Base-by-base conservation (phyloP, 2,797 vertebrate genomes). In the Orestias chungarensis region DNA sequence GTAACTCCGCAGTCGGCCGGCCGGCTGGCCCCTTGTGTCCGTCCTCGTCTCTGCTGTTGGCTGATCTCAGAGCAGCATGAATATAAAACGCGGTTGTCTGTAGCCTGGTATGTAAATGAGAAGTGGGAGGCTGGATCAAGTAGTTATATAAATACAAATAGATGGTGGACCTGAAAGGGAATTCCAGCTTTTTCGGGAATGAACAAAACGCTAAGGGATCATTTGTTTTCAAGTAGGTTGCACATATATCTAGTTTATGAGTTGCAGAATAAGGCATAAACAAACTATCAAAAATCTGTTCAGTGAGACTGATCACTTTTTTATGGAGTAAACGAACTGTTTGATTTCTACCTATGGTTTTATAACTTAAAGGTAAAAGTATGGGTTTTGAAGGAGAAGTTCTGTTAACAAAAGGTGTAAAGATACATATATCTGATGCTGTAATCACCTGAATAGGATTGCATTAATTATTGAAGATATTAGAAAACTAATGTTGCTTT, bases 1-100 rank as follows among this genome's bases (percentile, higher is more conserved):
- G 18, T 80, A 87, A 80, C 70, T 82, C 64, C 82, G 82, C 85
- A 71, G 81, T 74, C 64, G 27, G 54, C 75, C 42, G 15, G 57
- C 74, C 49, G 15, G 57, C 74, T 46, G 25, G 71, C 55, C 66
- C 25, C 50, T 68, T 47, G 70, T 79, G 72, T 71, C 27, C 71
- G 66, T 70, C 49, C 17, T 14, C 50, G 65, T 74, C 47, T 57
- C 25, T 11, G 64, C 47, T 69, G 71, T 25, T 68, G 68, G 70
- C 46, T 71, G 64, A 55, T 81, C 42, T 52, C 38, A 64, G 62
- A 82, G 73, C 64, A 47, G 73, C 68, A 38, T 68, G 68, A 66
- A 83, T 76, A 75, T 73, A 15, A 78, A 64, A 66, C 6, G 50
- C 43, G 46, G 70, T 52, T n/a, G n/a, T 75, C 65, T 72, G 44